Conservation (phyloP, 2,797 vertebrate species). For the Ctenopoma multispine region DNA sequence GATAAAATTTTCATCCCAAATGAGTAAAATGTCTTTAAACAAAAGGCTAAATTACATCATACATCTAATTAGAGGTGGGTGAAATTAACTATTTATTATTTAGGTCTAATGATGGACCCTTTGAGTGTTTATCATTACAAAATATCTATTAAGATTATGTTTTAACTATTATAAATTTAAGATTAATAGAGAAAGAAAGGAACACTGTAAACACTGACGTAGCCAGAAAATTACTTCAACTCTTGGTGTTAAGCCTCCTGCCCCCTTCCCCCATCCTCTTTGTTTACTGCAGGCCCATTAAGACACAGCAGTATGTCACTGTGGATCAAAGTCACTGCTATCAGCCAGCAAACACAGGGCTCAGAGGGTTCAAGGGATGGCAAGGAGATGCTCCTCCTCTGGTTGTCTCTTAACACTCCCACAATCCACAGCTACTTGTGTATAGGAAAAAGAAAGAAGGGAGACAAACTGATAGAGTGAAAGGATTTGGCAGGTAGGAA, state of each 20-base stretch:
- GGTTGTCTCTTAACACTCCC: conserved; percentile 42
- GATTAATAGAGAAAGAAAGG: conserved; percentile 1
- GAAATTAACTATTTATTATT: background rate
- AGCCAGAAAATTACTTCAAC: conserved; percentile 39
- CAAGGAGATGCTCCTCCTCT: conserved; percentile 45
- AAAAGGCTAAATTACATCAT: background rate
- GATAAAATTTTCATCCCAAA: background rate
- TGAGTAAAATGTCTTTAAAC: background rate
- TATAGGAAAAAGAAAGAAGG: conserved; percentile 11
- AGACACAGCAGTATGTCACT: conserved; percentile 63
- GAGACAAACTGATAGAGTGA: conserved; percentile 25
- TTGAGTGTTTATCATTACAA: background rate
- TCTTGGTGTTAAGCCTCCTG: conserved; percentile 3
- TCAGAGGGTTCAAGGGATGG: conserved; percentile 31
- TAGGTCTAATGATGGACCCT: background rate
- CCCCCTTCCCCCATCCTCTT: background rate
- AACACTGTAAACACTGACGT: conserved; percentile 2
- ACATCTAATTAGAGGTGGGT: background rate
- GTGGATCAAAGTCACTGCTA: conserved; percentile 65
- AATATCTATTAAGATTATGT: background rate
- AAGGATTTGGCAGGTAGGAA: conserved; percentile 25
- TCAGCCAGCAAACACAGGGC: conserved; percentile 56
- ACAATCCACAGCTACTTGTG: conserved; percentile 45
- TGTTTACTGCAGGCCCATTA: conserved; percentile 61
- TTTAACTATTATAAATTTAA: background rate